These are phyloP conservation scores for Cephalopachus bancanus DNA, from an alignment of 2,797 vertebrate genomes.

Conservation along the genomic window DNA sequence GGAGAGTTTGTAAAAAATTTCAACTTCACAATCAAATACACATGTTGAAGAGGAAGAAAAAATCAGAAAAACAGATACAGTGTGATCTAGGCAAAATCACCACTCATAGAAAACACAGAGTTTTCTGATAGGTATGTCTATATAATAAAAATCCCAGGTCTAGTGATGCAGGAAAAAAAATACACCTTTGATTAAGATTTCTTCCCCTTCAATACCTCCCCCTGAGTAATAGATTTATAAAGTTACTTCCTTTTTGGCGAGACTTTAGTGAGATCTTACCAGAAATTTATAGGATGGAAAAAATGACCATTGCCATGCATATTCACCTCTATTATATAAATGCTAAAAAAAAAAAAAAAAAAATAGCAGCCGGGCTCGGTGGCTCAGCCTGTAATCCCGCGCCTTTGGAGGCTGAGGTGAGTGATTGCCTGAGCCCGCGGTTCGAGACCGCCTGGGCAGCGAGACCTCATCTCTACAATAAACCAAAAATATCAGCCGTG, in stretches of 20 bases:
- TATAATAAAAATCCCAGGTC: not conserved
- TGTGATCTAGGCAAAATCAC: not conserved
- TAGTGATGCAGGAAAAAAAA: not conserved
- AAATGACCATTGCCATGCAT: not conserved
- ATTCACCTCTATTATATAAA: not conserved
- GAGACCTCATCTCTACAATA: too few species aligned
- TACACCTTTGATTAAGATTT: not conserved
- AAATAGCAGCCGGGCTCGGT: too few species aligned
- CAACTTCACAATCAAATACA: not conserved
- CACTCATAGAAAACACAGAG: not conserved
- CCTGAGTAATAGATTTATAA: not conserved
- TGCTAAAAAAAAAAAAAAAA: not conserved
- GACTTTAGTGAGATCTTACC: not conserved
- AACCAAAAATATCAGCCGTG: too few species aligned
- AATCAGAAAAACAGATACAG: not conserved
- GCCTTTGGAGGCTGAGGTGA: too few species aligned
- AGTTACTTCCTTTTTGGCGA: conserved; percentile 16
- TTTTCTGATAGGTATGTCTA: not conserved
- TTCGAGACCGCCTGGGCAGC: too few species aligned
- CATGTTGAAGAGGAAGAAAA: not conserved
- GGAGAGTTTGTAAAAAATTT: not conserved
- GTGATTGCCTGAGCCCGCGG: too few species aligned
- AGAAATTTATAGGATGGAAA: not conserved
- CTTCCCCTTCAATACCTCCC: not conserved
- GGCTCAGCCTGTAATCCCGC: too few species aligned